Evolutionary conservation across 2,888 invertebrate genomes (phyloP), one percentile per base, ranked within the genome.

Genomic region (Leptothorax acervorum): DNA sequence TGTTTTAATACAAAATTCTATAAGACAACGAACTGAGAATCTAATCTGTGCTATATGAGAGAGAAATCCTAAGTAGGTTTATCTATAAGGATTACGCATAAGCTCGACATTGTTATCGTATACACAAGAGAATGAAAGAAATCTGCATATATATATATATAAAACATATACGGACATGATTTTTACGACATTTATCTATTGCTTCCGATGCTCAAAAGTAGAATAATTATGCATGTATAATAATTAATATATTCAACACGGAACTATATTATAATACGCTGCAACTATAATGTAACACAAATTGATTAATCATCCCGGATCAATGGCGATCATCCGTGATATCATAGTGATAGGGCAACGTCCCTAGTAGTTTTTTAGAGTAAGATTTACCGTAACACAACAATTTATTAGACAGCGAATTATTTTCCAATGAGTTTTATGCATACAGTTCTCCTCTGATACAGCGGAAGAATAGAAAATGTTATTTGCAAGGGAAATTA

Each of bases 191-290:
- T 86, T 89, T 82, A 82, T 82, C 75, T 88, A 89, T 86, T 85
- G 90, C 89, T 90, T 90, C 84, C 86, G 75, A 78, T 86, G 91
- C 89, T 90, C 89, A 90, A 90, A 62, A 81, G 74, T 86, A 86
- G 82, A 45, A 82, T 85, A 82, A 86, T 87, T 83, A 78, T 87
- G 84, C 88, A 90, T 85, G 35, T 83, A 84, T 76, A 65, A 84
- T 65, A 68, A 79, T 85, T 65, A 63, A 85, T 68, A 18, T 79
- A 55, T 73, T 79, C 48, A 79, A 73, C 35, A 48, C 18, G 15
- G 8, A 23, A 60, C 57, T 68, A 60, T 73, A 79, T 39, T 65
- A 65, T 9, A 45, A 60, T 60, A 35, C n/a, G 15, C 35, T 71
- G 60, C 39, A 60, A 68, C 57, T 78, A 15, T 3, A 45, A 39